Evolutionary conservation across 2,888 invertebrate species (phyloP), one percentile per base, ranked within the genome.

Genomic region (Lycaena phlaeas): DNA sequence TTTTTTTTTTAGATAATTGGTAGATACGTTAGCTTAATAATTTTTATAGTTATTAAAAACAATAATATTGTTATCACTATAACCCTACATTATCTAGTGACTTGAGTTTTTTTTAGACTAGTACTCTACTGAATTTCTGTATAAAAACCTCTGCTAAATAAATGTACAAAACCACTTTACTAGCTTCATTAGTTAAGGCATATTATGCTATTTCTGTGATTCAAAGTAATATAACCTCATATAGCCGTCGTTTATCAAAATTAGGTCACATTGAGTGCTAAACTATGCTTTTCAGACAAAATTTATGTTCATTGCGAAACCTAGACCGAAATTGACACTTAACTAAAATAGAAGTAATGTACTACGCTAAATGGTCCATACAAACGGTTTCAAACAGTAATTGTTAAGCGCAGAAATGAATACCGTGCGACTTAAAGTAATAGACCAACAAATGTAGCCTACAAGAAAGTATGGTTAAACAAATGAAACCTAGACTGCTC

Each of bases 391-490:
- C 44, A 45, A 43, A 49, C 49, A 46, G 52, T 55, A 56, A 56
- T 57, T 54, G 56, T 39, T 47, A 46, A 46, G 44, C 43, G 36
- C 45, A 43, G 40, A 41, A 46, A 48, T 46, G 39, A 54, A 55
- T 48, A 43, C 43, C 52, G 52, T 51, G 51, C 49, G 52, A 56
- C 46, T 46, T 42, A 36, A 38, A 44, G 52, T 56, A 54, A 55
- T 51, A 39, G 44, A 27, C 11, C 41, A 40, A 47, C 43, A 45
- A 51, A 50, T 49, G 39, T 41, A 39, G 38, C 42, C 42, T 44
- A 44, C 36, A 53, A 51, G 49, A 49, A 50, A 51, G 42, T 46
- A 42, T 43, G 41, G 47, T 44, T 47, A 40, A 44, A 44, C 45
- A 44, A 52, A 49, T 49, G 49, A 34, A 37, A 45, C 42, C 45